phyloP scores from a whole-genome alignment of 2,888 invertebrate species.

The Aspidiotus rigidus region DNA sequence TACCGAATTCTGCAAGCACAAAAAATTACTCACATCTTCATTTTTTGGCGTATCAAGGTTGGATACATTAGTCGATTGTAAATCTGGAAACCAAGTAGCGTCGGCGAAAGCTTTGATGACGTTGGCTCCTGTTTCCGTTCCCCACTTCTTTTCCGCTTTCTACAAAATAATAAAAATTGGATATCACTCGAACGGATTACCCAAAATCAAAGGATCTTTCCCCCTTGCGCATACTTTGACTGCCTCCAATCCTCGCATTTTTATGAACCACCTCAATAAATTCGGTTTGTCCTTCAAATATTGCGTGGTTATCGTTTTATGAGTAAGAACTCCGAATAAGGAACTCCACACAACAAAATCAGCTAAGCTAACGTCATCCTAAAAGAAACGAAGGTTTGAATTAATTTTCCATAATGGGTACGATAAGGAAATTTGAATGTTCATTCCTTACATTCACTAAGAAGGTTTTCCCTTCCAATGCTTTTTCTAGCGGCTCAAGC shows the following conservation, averaged over 20 bases:
- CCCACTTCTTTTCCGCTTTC: slow-evolving; percentile 9
- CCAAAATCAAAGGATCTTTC: not conserved
- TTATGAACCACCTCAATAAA: slow-evolving; percentile 54
- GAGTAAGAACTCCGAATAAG: slow-evolving; percentile 55
- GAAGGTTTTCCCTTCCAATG: not conserved
- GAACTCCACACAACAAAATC: slow-evolving; percentile 67
- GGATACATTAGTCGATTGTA: not conserved
- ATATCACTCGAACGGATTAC: not conserved
- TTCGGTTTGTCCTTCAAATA: slow-evolving; percentile 50
- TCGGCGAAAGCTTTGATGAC: slow-evolving; percentile 10
- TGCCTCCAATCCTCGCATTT: slow-evolving; percentile 49
- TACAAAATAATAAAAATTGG: not conserved
- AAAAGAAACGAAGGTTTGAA: not conserved
- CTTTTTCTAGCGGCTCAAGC: slow-evolving; percentile 3
- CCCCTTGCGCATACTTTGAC: slow-evolving; percentile 48
- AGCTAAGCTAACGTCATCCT: slow-evolving; percentile 47
- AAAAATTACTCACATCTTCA: not conserved
- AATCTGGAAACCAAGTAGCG: slow-evolving; percentile 18
- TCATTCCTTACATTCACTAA: slow-evolving; percentile 4
- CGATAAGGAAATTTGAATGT: not conserved
- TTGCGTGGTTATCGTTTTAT: slow-evolving; percentile 50
- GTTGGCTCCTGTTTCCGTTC: not conserved
- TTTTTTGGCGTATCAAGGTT: not conserved
- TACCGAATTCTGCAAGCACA: not conserved
- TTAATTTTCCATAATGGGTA: not conserved